A percentile compares a stretch with the other conserved stretches of the same genome.
Evolutionary conservation across 1,140 invertebrate species (phyloP).

Genomic region (Drosophila ogumai): DNA sequence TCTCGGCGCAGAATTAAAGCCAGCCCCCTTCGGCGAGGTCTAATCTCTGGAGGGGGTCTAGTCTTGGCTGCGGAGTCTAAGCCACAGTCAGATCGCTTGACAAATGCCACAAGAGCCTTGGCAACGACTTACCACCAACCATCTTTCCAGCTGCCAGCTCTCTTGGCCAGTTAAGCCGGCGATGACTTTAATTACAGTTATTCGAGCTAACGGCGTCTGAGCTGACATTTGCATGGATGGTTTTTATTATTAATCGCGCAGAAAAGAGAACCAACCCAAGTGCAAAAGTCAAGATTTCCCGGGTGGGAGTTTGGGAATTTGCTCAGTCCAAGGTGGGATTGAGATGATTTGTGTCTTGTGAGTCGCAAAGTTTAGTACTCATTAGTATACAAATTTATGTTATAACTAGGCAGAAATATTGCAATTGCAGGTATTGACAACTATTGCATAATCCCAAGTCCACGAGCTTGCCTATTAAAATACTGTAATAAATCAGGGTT

Average conservation of each 20-base stretch:
- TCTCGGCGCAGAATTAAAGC: conserved; percentile 48
- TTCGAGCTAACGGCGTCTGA: conserved; percentile 59
- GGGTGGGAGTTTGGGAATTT: conserved; percentile 28
- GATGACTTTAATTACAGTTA: conserved; percentile 75
- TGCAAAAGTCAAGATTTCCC: conserved; percentile 48
- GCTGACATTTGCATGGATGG: conserved; percentile 70
- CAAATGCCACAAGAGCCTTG: conserved; percentile 73
- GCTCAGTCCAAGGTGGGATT: conserved; percentile 2
- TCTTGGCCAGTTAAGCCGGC: conserved; percentile 34
- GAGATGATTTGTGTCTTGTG: conserved; percentile 18
- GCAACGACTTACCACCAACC: conserved; percentile 48
- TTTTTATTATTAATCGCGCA: conserved; percentile 9
- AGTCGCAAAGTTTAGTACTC: conserved; percentile 17
- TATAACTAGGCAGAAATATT: conserved; percentile 7
- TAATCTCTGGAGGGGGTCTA: conserved; percentile 23
- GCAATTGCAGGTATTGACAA: conserved; percentile 6
- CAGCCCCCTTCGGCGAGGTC: conserved; percentile 36
- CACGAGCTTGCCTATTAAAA: conserved; percentile 3
- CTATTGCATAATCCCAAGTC: conserved; percentile 10
- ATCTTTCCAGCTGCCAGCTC: conserved; percentile 16
- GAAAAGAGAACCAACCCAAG: conserved; percentile 27
- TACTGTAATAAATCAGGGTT: conserved; percentile 15
- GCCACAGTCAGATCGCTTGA: conserved; percentile 31
- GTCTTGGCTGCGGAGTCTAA: background rate
- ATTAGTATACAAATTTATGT: conserved; percentile 29